These are phyloP conservation scores for Scaptomyza parva DNA, from an alignment of 2,888 invertebrate genomes.

Conservation along the genomic window DNA sequence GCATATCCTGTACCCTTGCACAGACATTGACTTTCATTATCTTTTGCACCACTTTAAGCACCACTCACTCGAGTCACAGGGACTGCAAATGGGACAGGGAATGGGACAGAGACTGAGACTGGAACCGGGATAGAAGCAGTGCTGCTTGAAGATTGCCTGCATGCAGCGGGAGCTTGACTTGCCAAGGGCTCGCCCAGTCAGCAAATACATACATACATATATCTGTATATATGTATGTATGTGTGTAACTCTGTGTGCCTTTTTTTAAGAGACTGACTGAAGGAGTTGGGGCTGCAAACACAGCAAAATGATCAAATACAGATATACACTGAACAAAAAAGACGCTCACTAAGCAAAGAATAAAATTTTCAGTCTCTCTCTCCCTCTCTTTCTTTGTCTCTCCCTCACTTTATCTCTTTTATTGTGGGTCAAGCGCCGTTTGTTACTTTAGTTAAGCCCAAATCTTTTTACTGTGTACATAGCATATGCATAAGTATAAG, in stretches of 20 bases:
- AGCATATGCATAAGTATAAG: neutral
- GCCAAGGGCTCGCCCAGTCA: slow-evolving; percentile 23
- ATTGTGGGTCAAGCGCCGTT: neutral
- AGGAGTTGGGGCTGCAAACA: slow-evolving; percentile 22
- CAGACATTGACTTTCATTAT: slow-evolving; percentile 80
- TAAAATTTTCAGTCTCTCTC: no score
- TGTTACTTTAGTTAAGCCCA: neutral
- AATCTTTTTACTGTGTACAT: neutral
- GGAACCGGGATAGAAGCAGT: neutral
- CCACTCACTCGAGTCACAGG: slow-evolving; percentile 42
- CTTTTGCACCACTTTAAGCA: slow-evolving; percentile 74
- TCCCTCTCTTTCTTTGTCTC: neutral
- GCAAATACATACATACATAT: slow-evolving; percentile 16
- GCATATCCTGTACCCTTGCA: slow-evolving; percentile 78
- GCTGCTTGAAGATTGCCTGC: slow-evolving; percentile 5
- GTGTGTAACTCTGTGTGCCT: neutral
- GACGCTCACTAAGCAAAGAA: no score
- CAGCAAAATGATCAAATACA: slow-evolving; percentile 42
- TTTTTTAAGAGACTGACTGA: neutral
- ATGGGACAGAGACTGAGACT: neutral
- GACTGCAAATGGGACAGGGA: neutral
- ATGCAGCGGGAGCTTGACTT: slow-evolving; percentile 29
- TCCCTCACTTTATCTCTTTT: neutral
- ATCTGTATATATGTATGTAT: no score
- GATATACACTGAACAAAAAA: slow-evolving; percentile 10